Conservation (phyloP, 2,888 invertebrate species). For the Sussaba pulchella region DNA sequence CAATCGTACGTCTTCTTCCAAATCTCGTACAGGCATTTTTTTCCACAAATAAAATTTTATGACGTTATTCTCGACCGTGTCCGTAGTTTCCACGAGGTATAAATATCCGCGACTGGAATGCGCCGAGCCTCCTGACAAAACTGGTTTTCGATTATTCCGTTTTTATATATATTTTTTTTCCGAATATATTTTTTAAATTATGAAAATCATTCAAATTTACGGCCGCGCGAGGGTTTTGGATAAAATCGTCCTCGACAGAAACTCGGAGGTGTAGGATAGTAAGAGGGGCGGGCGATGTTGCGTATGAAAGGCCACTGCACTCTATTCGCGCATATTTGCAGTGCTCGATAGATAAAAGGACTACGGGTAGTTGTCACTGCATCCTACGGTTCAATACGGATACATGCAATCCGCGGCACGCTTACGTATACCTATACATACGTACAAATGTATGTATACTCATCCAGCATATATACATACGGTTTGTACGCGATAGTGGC, state of each 20-base stretch:
- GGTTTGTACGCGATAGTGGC: not conserved
- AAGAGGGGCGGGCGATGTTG: slow-evolving; percentile 36
- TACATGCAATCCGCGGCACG: slow-evolving; percentile 7
- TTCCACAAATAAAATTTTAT: no score
- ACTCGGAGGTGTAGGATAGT: slow-evolving; percentile 6
- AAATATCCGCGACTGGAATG: no score
- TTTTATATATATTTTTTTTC: not conserved
- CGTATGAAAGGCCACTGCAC: slow-evolving; percentile 58
- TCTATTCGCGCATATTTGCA: slow-evolving; percentile 54
- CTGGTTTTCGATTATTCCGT: slow-evolving; percentile 1
- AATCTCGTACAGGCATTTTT: no score
- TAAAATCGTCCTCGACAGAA: slow-evolving; percentile 39
- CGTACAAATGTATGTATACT: not conserved
- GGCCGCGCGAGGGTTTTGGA: slow-evolving; percentile 23
- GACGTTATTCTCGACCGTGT: no score
- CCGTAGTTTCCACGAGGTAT: no score
- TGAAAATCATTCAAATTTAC: slow-evolving; percentile 4
- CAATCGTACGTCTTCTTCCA: no score
- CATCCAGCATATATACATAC: not conserved
- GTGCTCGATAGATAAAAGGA: slow-evolving; percentile 61
- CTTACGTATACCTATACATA: not conserved
- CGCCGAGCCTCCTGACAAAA: not conserved
- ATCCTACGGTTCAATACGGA: slow-evolving; percentile 27
- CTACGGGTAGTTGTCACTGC: slow-evolving; percentile 34
- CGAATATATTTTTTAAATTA: not conserved